Conservation (phyloP, 2,888 invertebrate species). For the Gortyna flavago region DNA sequence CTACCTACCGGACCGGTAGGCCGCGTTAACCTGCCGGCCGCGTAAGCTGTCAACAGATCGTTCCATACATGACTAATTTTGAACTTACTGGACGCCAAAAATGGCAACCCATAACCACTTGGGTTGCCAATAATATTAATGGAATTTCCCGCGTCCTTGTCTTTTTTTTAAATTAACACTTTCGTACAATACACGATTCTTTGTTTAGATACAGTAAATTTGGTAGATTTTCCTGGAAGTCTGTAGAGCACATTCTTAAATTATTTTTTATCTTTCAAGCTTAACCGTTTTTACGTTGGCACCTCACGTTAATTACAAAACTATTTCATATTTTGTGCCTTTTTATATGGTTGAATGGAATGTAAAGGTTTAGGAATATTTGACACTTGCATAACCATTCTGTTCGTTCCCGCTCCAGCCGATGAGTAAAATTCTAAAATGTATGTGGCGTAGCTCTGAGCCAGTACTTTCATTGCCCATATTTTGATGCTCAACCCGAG, state of each 20-base stretch:
- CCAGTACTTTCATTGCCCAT: not conserved
- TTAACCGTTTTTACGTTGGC: constrained; percentile 52
- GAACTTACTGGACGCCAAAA: not conserved
- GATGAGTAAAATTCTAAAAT: constrained; percentile 33
- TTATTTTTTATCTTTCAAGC: constrained; percentile 21
- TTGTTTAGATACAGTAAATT: not conserved
- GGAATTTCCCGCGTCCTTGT: not conserved
- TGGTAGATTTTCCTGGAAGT: constrained; percentile 33
- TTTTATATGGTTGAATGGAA: constrained; percentile 52
- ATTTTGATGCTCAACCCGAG: too few species aligned
- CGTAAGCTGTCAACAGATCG: too few species aligned
- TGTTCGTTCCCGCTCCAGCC: constrained; percentile 40
- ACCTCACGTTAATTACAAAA: constrained; percentile 48
- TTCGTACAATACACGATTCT: constrained; percentile 26
- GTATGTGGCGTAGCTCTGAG: constrained; percentile 22
- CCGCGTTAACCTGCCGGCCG: too few species aligned
- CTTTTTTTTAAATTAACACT: not conserved
- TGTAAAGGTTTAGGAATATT: constrained; percentile 65
- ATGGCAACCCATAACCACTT: not conserved
- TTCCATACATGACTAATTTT: not conserved
- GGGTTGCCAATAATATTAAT: not conserved
- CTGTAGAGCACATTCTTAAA: constrained; percentile 11
- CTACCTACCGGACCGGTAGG: too few species aligned
- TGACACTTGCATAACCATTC: constrained; percentile 64
- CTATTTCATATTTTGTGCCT: constrained; percentile 54